Percentiles rank a stretch among this genome's conserved stretches.
Evolutionary conservation across 2,113 vertebrate species (phyloP).

Genomic region (Leucopsar rothschildi): DNA sequence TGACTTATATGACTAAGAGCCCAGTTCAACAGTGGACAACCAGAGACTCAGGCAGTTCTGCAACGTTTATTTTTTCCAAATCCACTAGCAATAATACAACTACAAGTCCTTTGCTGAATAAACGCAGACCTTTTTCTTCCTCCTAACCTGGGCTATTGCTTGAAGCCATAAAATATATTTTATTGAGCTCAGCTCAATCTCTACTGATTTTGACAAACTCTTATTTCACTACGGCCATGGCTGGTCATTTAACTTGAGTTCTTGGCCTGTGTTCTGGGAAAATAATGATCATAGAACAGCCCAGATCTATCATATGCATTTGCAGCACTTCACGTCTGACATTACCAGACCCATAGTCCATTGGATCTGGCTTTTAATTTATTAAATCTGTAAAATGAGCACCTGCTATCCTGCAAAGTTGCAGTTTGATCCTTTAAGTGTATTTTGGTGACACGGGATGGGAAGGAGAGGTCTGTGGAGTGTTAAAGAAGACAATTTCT

Average conservation of each 20-base stretch:
- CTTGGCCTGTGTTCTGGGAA: not conserved
- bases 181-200: not conserved
- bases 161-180: not conserved
- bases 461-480: not conserved
- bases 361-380: not conserved
- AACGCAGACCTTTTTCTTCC: not conserved
- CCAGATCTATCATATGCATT: not conserved
- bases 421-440: not conserved
- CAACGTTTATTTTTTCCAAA: not conserved
- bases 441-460: not conserved
- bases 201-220: not conserved
- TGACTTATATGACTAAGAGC: not conserved
- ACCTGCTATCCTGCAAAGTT: not conserved
- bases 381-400: not conserved
- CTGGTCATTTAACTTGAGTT: not conserved
- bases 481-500: not conserved
- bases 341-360: not conserved
- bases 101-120: not conserved
- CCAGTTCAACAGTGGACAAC: not conserved
- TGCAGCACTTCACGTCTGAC: not conserved
- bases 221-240: not conserved
- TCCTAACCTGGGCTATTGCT: not conserved
- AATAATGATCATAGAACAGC: not conserved
- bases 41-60: not conserved
- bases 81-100: not conserved